Conservation (phyloP, 2,797 vertebrate genomes). For the Periparus ater region DNA sequence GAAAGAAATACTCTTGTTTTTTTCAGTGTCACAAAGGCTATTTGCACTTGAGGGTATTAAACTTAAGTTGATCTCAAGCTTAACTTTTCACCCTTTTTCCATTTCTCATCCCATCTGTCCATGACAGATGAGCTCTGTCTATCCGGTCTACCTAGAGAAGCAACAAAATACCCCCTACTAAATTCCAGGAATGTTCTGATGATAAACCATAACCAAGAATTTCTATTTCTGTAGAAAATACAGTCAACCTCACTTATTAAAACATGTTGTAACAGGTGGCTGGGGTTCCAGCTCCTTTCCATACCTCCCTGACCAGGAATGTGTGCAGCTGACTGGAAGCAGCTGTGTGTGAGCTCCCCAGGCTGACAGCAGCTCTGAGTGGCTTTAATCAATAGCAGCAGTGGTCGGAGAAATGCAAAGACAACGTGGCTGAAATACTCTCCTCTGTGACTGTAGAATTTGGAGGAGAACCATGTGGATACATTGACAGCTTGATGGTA, state of each 20-base stretch:
- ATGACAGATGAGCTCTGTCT: accelerated
- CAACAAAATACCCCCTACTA: background rate
- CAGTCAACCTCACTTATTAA: background rate
- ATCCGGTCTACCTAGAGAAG: background rate
- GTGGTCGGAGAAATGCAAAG: background rate
- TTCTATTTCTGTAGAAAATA: background rate
- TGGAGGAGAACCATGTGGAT: background rate
- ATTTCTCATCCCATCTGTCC: background rate
- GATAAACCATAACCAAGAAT: background rate
- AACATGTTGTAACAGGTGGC: slow-evolving; percentile 45
- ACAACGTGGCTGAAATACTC: background rate
- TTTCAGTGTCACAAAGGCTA: background rate
- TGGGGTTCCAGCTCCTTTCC: background rate
- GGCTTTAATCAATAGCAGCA: background rate
- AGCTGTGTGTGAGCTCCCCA: background rate
- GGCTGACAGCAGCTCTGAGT: background rate
- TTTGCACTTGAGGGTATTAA: background rate
- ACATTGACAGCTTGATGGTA: background rate
- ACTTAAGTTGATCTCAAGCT: background rate
- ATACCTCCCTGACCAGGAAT: slow-evolving; percentile 10
- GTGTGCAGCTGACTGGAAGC: slow-evolving; percentile 28
- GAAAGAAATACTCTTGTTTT: background rate
- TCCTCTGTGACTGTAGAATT: background rate
- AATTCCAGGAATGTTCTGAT: background rate
- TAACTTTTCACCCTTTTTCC: background rate